Evolutionary conservation across 2,888 invertebrate species (phyloP).

Genomic region (Acanthosepion esculentum): DNA sequence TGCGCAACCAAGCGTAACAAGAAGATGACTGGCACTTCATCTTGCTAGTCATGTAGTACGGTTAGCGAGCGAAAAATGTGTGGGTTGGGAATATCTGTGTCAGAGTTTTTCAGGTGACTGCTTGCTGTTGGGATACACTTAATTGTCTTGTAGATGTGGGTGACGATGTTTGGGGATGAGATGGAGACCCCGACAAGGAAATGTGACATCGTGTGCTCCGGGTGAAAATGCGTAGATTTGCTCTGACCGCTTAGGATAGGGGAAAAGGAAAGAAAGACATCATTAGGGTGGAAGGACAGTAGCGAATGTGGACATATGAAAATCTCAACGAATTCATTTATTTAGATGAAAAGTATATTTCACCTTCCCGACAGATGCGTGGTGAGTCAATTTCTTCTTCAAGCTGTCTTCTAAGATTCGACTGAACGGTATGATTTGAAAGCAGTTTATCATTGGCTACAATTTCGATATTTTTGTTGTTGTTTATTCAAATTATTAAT

Average conservation of each 20-base stretch:
- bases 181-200: background rate
- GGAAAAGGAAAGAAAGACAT: no score
- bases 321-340: no score
- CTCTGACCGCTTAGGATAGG: background rate
- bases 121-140: background rate
- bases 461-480: no score
- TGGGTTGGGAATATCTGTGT: background rate
- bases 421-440: no score
- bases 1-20: background rate
- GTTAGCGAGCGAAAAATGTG: background rate
- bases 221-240: background rate
- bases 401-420: no score
- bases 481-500: no score
- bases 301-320: no score
- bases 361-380: no score
- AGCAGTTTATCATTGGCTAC: no score
- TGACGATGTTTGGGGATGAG: background rate
- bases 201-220: background rate
- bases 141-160: background rate
- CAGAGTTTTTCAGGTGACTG: background rate
- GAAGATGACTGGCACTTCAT: conserved; percentile 2
- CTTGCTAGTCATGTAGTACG: background rate
- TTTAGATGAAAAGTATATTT: no score
- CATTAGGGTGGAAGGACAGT: no score
- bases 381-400: no score